Evolutionary conservation across 2,113 vertebrate species (phyloP).

Genomic region (Erythrocercus mccallii): DNA sequence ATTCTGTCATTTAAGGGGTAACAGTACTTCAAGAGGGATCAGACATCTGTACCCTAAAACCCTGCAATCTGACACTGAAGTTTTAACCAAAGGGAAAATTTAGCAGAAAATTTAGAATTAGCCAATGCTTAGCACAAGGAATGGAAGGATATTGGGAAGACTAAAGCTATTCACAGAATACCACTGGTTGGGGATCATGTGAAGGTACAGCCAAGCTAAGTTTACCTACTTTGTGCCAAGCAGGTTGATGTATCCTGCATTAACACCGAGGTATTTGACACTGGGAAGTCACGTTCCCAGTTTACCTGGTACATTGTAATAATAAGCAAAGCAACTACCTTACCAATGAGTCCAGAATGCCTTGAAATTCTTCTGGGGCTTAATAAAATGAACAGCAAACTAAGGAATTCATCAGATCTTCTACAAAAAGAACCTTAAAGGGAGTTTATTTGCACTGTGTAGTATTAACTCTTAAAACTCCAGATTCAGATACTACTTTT

Average conservation of each 20-base stretch:
- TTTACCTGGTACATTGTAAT: neutral
- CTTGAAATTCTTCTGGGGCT: constrained; percentile 54
- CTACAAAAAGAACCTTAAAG: constrained; percentile 65
- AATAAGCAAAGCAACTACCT: constrained; percentile 58
- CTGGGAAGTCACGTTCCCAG: constrained; percentile 68
- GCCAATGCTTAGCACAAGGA: constrained; percentile 69
- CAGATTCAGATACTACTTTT: constrained; percentile 67
- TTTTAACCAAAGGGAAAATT: constrained; percentile 55
- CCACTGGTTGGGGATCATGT: constrained; percentile 41
- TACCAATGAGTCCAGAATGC: constrained; percentile 58
- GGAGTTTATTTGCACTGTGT: constrained; percentile 61
- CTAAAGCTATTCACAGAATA: constrained; percentile 43
- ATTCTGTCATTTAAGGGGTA: constrained; percentile 28
- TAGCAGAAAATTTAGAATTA: constrained; percentile 70
- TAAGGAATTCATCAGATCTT: constrained; percentile 68
- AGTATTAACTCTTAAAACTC: constrained; percentile 49
- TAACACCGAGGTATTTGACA: constrained; percentile 38
- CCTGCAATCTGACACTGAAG: constrained; percentile 19
- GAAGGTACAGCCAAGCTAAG: constrained; percentile 62
- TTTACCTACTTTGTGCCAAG: constrained; percentile 58
- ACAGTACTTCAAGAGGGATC: constrained; percentile 46
- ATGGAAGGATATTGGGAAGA: constrained; percentile 26
- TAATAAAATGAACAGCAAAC: constrained; percentile 64
- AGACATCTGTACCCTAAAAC: constrained; percentile 36
- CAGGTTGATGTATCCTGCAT: constrained; percentile 52